Conservation (phyloP, 2,888 invertebrate species). For the Bimastos eiseni region DNA sequence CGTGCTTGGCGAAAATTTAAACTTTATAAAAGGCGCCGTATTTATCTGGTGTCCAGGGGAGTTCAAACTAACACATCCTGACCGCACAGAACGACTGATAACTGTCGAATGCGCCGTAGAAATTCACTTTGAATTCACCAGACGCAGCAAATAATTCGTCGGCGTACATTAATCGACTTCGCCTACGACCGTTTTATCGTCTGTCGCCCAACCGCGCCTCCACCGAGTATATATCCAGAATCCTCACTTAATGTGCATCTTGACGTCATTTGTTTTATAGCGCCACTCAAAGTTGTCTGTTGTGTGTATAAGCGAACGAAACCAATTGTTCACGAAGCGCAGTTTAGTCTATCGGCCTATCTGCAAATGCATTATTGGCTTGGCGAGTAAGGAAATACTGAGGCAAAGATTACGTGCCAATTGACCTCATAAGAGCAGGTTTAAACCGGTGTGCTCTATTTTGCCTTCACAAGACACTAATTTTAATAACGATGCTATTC, state of each 20-base stretch:
- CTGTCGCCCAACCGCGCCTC: slow-evolving; percentile 6
- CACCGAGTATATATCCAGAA: neutral
- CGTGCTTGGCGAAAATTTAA: neutral
- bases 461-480: too few species aligned
- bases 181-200: slow-evolving; percentile 7
- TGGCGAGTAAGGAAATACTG: too few species aligned
- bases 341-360: too few species aligned
- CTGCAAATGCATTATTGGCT: too few species aligned
- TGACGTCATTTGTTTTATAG: neutral
- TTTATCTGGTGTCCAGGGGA: neutral
- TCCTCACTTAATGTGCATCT: neutral
- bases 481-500: too few species aligned
- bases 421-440: too few species aligned
- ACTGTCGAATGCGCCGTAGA: neutral
- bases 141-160: neutral
- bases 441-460: too few species aligned
- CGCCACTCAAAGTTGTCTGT: neutral
- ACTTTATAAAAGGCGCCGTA: neutral
- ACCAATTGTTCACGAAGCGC: neutral
- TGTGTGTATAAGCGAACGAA: neutral
- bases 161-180: neutral
- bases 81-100: neutral
- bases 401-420: too few species aligned
- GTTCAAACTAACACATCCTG: neutral
- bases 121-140: neutral